Conservation (phyloP, 2,888 invertebrate species). For the Drosophila recens region DNA sequence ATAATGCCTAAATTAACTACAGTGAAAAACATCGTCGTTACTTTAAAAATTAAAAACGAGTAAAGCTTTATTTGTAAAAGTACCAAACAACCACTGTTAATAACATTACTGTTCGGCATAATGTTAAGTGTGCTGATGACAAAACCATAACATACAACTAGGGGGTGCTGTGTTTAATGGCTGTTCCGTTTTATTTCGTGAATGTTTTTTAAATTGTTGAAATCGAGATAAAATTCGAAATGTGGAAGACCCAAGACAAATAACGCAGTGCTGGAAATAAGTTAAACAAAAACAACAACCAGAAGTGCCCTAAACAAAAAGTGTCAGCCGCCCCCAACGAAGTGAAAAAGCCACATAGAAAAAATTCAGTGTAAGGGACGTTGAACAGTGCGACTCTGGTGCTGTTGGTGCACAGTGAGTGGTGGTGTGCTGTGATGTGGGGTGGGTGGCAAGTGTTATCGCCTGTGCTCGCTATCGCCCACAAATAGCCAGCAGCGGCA, state of each 20-base stretch:
- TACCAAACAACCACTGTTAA: conserved; percentile 1
- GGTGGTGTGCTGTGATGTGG: conserved; percentile 30
- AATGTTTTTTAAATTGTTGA: conserved; percentile 25
- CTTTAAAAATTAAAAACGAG: background rate
- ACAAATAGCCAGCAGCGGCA: conserved; percentile 67
- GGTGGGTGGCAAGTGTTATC: conserved; percentile 60
- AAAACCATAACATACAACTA: conserved; percentile 42
- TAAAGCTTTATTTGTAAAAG: background rate
- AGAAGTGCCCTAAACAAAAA: conserved; percentile 51
- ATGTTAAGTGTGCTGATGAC: conserved; percentile 24
- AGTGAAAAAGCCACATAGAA: conserved; percentile 43
- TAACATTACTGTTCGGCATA: conserved; percentile 17
- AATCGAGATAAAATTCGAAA: conserved; percentile 10
- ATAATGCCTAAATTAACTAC: background rate
- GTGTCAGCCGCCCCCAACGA: conserved; percentile 28
- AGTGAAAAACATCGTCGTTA: too few relatives aligned
- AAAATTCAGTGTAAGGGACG: conserved; percentile 42
- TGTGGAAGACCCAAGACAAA: conserved; percentile 1
- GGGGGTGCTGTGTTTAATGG: conserved; percentile 36
- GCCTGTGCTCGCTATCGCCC: conserved; percentile 60
- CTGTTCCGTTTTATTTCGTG: conserved; percentile 31
- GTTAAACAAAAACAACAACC: conserved; percentile 24
- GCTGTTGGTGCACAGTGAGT: conserved; percentile 43
- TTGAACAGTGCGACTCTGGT: conserved; percentile 52
- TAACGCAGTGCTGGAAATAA: conserved; percentile 30